Percentiles rank a stretch among this genome's conserved stretches.
phyloP scores from a whole-genome alignment of 2,888 invertebrate species.

The Latrodectus elegans region DNA sequence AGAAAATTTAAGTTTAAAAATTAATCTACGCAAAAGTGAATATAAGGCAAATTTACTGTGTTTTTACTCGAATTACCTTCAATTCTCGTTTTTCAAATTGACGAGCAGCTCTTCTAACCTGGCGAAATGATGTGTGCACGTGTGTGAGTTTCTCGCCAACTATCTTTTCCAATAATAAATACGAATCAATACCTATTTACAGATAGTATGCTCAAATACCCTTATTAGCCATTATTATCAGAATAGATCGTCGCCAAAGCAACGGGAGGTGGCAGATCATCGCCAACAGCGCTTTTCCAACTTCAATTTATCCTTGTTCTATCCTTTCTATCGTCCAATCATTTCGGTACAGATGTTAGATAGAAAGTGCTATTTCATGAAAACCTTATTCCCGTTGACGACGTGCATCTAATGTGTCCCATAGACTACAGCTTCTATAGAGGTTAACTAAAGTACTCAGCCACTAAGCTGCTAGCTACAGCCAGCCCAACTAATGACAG shows the following conservation, averaged over 20 bases:
- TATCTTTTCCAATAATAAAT: slow-evolving; percentile 1
- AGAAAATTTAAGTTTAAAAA: too few relatives aligned
- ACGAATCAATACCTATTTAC: slow-evolving; percentile 36
- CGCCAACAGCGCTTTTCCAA: slow-evolving; percentile 1
- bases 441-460: background rate
- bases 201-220: slow-evolving; percentile 8
- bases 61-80: too few relatives aligned
- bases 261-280: slow-evolving; percentile 20
- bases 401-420: slow-evolving; percentile 6
- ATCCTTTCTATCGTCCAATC: slow-evolving; percentile 4
- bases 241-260: slow-evolving; percentile 41
- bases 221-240: slow-evolving; percentile 47
- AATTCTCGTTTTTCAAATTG: too few relatives aligned
- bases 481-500: too few relatives aligned
- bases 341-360: background rate
- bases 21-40: too few relatives aligned
- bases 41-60: too few relatives aligned
- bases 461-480: background rate
- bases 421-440: background rate
- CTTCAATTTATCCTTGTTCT: slow-evolving; percentile 15
- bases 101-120: too few relatives aligned
- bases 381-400: slow-evolving; percentile 12
- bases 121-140: too few relatives aligned
- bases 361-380: slow-evolving; percentile 14
- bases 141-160: background rate